These are phyloP conservation scores for Leiothrix lutea DNA, from an alignment of 2,113 vertebrate species.

Conservation along the genomic window DNA sequence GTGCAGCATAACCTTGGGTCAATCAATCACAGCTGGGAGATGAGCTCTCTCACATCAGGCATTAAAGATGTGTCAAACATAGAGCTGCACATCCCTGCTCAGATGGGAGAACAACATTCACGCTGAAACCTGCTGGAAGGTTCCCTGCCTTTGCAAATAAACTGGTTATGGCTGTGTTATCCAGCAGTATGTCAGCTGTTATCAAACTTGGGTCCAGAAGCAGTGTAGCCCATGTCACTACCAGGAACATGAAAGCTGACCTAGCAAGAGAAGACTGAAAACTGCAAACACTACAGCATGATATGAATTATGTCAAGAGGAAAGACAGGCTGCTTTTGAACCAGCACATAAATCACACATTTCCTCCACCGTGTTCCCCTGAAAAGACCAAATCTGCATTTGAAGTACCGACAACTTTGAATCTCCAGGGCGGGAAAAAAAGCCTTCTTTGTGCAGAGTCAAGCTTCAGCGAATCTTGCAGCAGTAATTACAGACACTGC, in stretches of 20 bases:
- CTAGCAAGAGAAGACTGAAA: neutral
- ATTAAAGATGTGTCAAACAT: neutral
- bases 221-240: neutral
- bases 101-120: accelerated
- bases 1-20: neutral
- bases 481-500: constrained; percentile 32
- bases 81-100: accelerated
- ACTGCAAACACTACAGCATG: neutral
- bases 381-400: constrained; percentile 41
- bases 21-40: neutral
- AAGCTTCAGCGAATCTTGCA: constrained; percentile 4
- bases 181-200: neutral
- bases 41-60: accelerated
- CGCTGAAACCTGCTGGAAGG: neutral
- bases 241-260: neutral
- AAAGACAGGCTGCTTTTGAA: neutral
- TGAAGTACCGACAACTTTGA: neutral
- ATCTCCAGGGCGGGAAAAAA: neutral
- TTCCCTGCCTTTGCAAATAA: neutral
- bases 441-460: neutral
- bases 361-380: neutral
- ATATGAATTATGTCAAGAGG: neutral
- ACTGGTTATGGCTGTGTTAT: neutral
- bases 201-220: neutral
- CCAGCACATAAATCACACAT: neutral